These are phyloP conservation scores for Tanytarsus gracilentus DNA, from an alignment of 2,888 invertebrate genomes.

Conservation along the genomic window DNA sequence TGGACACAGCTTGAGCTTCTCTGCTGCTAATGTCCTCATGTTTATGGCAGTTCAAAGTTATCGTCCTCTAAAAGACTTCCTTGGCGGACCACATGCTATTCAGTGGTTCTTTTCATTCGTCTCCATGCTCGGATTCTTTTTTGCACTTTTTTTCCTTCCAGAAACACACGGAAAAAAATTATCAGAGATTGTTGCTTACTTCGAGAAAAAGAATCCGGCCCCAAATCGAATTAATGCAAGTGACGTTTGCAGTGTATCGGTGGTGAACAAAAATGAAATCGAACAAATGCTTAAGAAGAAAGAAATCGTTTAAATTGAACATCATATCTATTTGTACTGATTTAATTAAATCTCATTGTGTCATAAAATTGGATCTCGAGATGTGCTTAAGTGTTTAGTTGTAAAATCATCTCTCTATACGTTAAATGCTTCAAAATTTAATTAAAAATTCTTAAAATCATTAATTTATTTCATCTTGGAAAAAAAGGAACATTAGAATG, in stretches of 20 bases:
- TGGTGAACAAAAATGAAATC: constrained; percentile 15
- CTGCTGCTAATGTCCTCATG: constrained; percentile 50
- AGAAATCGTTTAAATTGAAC: constrained; percentile 7
- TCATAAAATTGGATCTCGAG: too few relatives aligned
- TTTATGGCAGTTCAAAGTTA: constrained; percentile 50
- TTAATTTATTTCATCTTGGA: too few relatives aligned
- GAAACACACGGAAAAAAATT: constrained; percentile 56
- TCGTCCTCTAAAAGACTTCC: constrained; percentile 36
- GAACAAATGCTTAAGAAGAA: constrained; percentile 24
- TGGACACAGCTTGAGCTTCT: constrained; percentile 51
- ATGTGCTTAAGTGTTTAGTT: too few relatives aligned
- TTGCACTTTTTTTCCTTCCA: constrained; percentile 44
- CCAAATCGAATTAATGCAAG: not conserved
- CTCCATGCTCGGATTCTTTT: constrained; percentile 39
- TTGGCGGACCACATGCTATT: constrained; percentile 45
- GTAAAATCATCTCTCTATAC: too few relatives aligned
- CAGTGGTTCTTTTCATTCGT: constrained; percentile 50
- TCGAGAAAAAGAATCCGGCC: constrained; percentile 38
- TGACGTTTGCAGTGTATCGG: constrained; percentile 20
- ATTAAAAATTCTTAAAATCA: too few relatives aligned
- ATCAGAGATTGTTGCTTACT: constrained; percentile 52
- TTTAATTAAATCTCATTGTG: not conserved
- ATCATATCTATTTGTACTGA: not conserved
- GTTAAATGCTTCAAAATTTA: too few relatives aligned
- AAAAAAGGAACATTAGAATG: too few relatives aligned